phyloP scores from a whole-genome alignment of 2,888 invertebrate species.

The Torymus tubicola region DNA sequence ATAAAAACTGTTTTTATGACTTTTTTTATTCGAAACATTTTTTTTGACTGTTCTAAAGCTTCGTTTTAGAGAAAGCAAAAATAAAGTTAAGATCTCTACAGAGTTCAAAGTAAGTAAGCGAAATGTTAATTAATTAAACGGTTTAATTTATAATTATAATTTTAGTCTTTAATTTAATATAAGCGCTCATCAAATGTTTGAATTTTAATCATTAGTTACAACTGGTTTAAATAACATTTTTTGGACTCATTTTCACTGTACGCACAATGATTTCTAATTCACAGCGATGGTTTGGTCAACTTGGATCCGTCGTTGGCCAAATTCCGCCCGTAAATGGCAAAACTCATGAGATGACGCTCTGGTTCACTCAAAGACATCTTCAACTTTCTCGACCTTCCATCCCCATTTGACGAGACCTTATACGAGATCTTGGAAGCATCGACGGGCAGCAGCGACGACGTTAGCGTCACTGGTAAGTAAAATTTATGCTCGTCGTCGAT shows the following conservation, averaged over 20 bases:
- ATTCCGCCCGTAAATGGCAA: conserved; percentile 64
- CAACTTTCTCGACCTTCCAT: conserved; percentile 23
- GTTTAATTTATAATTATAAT: no score
- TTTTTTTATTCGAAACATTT: no score
- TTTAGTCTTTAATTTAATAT: no score
- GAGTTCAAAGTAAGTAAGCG: no score
- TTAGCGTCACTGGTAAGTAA: conserved; percentile 50
- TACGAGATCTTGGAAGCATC: conserved; percentile 21
- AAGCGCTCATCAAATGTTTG: no score
- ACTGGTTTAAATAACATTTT: neutral
- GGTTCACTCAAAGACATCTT: conserved; percentile 57
- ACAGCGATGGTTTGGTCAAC: neutral
- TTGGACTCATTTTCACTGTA: neutral
- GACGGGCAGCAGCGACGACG: neutral
- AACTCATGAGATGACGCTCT: conserved; percentile 60
- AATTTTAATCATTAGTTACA: no score
- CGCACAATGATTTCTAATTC: neutral
- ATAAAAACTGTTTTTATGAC: no score
- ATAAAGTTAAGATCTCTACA: no score
- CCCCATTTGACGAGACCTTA: neutral
- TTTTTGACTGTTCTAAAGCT: no score
- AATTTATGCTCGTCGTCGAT: conserved; percentile 41
- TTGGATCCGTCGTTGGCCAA: conserved; percentile 54
- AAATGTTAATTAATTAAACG: no score
- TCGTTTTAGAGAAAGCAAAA: no score